Percentiles rank a stretch among this genome's conserved stretches.
phyloP scores from a whole-genome alignment of 1,140 invertebrate genomes.

The Anagrus nilaparvatae region DNA sequence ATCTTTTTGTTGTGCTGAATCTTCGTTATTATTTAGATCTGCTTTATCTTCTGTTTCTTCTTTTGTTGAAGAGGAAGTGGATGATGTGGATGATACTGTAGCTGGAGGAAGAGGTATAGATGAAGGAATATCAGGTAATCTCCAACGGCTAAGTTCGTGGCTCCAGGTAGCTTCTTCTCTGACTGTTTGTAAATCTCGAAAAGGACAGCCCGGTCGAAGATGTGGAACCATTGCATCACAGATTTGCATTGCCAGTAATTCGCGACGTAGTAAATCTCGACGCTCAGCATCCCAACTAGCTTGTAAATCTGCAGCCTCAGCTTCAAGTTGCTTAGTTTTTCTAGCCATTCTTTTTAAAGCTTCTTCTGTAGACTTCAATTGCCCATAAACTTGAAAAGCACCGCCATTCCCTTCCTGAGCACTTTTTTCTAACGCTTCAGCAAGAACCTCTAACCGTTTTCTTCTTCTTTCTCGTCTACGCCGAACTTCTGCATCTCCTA shows the following conservation, averaged over 20 bases:
- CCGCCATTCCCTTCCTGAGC: conserved; percentile 33
- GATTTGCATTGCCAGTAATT: conserved; percentile 35
- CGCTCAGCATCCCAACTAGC: conserved; percentile 41
- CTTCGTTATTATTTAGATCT: conserved; percentile 35
- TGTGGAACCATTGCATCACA: conserved; percentile 41
- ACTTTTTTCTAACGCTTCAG: conserved; percentile 31
- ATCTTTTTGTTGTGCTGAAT: too few species aligned
- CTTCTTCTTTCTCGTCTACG: conserved; percentile 33
- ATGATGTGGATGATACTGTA: conserved; percentile 5
- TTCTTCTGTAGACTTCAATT: conserved; percentile 38
- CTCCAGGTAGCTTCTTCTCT: conserved; percentile 37
- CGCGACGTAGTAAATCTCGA: conserved; percentile 35
- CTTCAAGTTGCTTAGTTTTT: conserved; percentile 34
- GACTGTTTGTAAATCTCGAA: conserved; percentile 32
- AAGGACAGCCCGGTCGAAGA: conserved; percentile 37
- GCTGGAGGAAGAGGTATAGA: conserved; percentile 33
- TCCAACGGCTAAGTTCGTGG: conserved; percentile 37
- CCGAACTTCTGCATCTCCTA: conserved; percentile 29
- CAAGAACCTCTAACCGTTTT: conserved; percentile 32
- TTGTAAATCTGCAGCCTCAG: conserved; percentile 35
- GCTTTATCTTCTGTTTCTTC: conserved; percentile 21
- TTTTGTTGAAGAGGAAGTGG: too few species aligned
- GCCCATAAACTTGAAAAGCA: conserved; percentile 40
- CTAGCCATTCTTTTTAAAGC: conserved; percentile 38
- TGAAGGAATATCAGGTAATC: conserved; percentile 31